These are phyloP conservation scores for Ictidomys tridecemlineatus DNA, from an alignment of 2,113 vertebrate genomes.

Conservation along the genomic window DNA sequence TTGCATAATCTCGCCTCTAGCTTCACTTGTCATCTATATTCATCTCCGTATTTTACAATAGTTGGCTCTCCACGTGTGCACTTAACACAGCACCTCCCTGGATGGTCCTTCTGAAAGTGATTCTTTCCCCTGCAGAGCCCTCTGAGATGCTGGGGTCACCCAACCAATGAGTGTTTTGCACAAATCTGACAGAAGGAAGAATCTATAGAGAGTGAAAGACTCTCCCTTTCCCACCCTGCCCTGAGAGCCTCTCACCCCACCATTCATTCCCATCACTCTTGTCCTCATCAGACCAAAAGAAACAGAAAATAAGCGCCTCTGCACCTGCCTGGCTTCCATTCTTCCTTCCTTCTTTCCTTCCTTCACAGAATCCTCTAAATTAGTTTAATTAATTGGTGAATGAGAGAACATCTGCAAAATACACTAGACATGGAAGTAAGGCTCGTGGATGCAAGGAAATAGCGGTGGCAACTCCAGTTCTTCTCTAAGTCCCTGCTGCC, in stretches of 20 bases:
- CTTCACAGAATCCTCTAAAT: slow-evolving; percentile 2
- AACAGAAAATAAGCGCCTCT: slow-evolving; percentile 26
- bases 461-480: not conserved
- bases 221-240: not conserved
- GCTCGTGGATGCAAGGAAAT: not conserved
- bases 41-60: slow-evolving; percentile 13
- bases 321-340: not conserved
- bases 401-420: not conserved
- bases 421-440: not conserved
- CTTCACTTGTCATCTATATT: not conserved
- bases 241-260: not conserved
- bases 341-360: not conserved
- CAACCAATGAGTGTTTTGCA: not conserved
- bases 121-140: not conserved
- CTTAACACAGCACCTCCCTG: not conserved
- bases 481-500: not conserved
- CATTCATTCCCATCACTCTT: not conserved
- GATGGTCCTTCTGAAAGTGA: not conserved
- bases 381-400: slow-evolving; percentile 18
- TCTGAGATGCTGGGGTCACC: not conserved
- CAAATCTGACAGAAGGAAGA: not conserved
- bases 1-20: not conserved
- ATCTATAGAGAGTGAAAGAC: not conserved
- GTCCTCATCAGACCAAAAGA: not conserved
- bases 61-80: not conserved